Base-by-base conservation (phyloP, 2,888 invertebrate genomes). In the Uropetala carovei region DNA sequence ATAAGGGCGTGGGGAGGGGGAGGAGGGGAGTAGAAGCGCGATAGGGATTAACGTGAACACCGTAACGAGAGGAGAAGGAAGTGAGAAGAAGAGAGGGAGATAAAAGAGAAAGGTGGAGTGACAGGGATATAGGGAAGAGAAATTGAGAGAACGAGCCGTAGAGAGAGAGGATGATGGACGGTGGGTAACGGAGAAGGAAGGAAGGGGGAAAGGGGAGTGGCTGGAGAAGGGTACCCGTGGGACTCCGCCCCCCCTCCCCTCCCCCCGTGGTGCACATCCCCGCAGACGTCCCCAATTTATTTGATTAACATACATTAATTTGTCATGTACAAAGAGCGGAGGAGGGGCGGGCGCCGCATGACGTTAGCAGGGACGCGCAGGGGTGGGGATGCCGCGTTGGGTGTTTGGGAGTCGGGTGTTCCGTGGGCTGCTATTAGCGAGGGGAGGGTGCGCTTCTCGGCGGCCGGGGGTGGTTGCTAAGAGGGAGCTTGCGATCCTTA, bases 261-360 rank as follows among this genome's bases (percentile, higher is more conserved):
- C n/a, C n/a, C n/a, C 30, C 30, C 83, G 56, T 0, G 43, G 7
- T n/a, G 18, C 86, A 60, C 60, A 22, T 86, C 60, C 60, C 86
- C 64, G 30, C 56, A 68, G 89, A 89, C 89, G 56, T 89, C 68
- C 89, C n/a, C 89, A 64, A 89, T 89, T 89, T 89, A 89, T 68
- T 89, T 89, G 89, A 89, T 89, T 89, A 64, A 89, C 64, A 89
- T 89, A 89, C 89, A 89, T 89, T 89, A 89, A 89, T 89, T 89
- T 89, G 64, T 89, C 89, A 89, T 64, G 89, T 56, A 64, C 89
- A 30, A 60, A 30, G 57, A 11, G 85, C 13, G 85, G 60, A 18
- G 30, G 86, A 14, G 86, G 13, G 89, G 64, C 43, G 89, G 86
- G 58, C 59, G 59, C 30, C 60, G 60, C 13, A 27, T 59, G 60